Base-by-base conservation (phyloP, 2,797 vertebrate genomes). In the Oreortyx pictus region DNA sequence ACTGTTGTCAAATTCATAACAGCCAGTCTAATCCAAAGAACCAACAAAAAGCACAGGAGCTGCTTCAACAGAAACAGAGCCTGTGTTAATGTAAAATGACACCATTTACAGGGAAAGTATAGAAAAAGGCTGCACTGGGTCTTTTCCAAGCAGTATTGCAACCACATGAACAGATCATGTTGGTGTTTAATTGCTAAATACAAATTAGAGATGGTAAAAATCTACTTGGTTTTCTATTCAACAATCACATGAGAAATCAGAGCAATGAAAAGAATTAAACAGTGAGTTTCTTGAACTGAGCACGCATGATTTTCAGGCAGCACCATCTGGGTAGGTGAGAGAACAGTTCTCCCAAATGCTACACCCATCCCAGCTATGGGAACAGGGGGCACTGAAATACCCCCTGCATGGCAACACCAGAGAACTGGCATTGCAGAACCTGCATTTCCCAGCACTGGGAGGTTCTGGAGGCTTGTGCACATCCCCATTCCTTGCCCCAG, bases 1-100 rank as follows among this genome's bases (percentile, higher is more conserved):
- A 97, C 94, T 93, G 91, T 96, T 97, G 96, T 97, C 97, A 97
- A 96, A 97, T 96, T 96, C 93, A 95, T 91, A 97, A 95, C 93
- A 96, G 96, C 89, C 94, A 88, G 88, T 94, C 92, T 96, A 95
- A 97, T 97, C 93, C 95, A 92, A 60, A 89, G 93, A 89, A 87
- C 52, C 90, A 90, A 93, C 67, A 91, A 62, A 77, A 93, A 96
- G 41, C 90, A 84, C 82, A 85, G 95, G 82, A 93, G 75, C 83
- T 79, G 64, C 67, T 93, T 88, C 85, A 80, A 90, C 62, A 86
- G 82, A 77, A 68, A 7, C 61, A 52, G 79, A 68, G 79, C 83
- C 8, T 18, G 43, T 66, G 72, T 73, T 87, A 91, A 95, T 76
- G 68, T 4, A 68, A 93, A 93, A 86, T 50, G 92, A 89, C 89